Percentiles rank a stretch among this genome's conserved stretches.
phyloP scores from a whole-genome alignment of 1,140 invertebrate species.

The Phthorimaea operculella region DNA sequence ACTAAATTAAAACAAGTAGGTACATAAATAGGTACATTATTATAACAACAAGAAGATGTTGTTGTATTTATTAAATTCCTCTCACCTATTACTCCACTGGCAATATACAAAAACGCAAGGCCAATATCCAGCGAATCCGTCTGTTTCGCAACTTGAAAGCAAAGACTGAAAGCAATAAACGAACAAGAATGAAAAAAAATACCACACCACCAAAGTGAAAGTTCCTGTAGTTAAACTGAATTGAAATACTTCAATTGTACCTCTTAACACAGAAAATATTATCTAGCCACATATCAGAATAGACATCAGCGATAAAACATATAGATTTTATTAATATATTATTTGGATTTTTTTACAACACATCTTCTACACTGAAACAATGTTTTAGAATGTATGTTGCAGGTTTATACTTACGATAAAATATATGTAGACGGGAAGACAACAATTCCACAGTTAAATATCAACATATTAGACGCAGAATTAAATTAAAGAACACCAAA shows the following conservation, averaged over 20 bases:
- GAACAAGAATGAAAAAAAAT: conserved; percentile 5
- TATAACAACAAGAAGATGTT: no score
- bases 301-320: no score
- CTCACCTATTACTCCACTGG: conserved; percentile 58
- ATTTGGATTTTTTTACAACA: no score
- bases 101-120: conserved; percentile 54
- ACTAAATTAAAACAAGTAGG: no score
- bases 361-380: no score
- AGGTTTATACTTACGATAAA: conserved; percentile 44
- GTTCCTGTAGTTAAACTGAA: not conserved
- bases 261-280: no score
- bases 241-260: no score
- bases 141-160: conserved; percentile 51
- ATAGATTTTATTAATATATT: no score
- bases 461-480: conserved; percentile 34
- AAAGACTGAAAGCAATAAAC: conserved; percentile 42
- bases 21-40: no score
- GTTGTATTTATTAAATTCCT: no score
- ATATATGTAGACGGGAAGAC: conserved; percentile 50
- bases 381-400: no score
- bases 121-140: conserved; percentile 51
- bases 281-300: no score
- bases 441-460: conserved; percentile 54
- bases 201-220: not conserved
- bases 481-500: not conserved